Evolutionary conservation across 2,113 vertebrate genomes (phyloP), one percentile per base, ranked within the genome.

Genomic region (Heterocephalus glaber): DNA sequence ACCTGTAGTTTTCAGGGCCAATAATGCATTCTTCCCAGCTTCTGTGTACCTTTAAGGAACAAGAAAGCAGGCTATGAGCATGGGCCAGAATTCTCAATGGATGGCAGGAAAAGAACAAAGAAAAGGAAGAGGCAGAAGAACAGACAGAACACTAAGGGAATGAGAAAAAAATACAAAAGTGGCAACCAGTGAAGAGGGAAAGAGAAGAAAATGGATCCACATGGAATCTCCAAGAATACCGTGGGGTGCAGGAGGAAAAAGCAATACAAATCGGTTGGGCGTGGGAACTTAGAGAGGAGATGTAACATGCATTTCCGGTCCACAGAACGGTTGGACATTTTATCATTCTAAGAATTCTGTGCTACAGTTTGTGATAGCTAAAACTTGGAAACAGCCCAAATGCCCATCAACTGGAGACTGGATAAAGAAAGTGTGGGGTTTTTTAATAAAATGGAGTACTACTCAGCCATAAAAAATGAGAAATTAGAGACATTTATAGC

Each of bases 1-100:
- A 85, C 80, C 94, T 93, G 81, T 95, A 93, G 63, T 97, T 97
- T 98, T 95, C 91, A 92, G 95, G 97, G 96, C 90, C 54, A 86
- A 94, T 89, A 66, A 41, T 70, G 28, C 38, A 82, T n/a, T 96
- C 79, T 94, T 65, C 17, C 30, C 93, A 28, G 95, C 83, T 20
- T 38, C 86, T 87, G 9, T 89, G 38, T 41, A 63, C 76, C 96
- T 92, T 65, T 92, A 90, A 93, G 93, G 60, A 93, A 96, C 60
- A 96, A 47, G 77, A 94, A 88, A 95, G 80, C 79, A 81, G 81
- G 86, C 56, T 65, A 41, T 89, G 91, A 93, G 41, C 54, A 74
- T 86, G 30, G 30, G 5, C 30, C 35, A 14, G 38, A 95, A 61
- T 52, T 58, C 66, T 79, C 68, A 91, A 11, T 30, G 33, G 11